Base-by-base conservation (phyloP, 2,113 vertebrate species). In the Thalassarche chlororhynchos region DNA sequence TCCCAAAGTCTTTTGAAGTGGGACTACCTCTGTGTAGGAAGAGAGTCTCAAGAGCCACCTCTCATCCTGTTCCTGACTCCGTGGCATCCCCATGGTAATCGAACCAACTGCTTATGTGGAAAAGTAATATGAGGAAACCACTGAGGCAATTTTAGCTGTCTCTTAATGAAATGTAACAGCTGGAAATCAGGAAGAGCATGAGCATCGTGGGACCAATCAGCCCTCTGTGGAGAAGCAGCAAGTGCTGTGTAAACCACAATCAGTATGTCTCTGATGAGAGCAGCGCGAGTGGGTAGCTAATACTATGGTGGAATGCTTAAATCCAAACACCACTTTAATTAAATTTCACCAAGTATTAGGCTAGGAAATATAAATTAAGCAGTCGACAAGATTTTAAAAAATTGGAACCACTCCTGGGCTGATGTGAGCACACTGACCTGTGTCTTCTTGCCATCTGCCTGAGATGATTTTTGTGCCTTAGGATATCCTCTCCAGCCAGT, bases 131-230 rank as follows among this genome's bases (percentile, higher is more conserved):
- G 38, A 91, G 84, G 85, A 96, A 97, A 89, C 84, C 58, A 85
- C 85, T 86, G 87, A 93, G 71, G 89, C 87, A 90, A 29, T 94
- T 94, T 95, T 80, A 91, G 75, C 75, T 88, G 62, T 93, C 82
- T 94, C 78, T 80, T 95, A 96, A 94, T 96, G 89, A 97, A 96
- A 94, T 91, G 87, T 65, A 95, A 82, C 78, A 94, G 93, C 87
- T 96, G 93, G 82, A 97, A 97, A 91, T 76, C 79, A 88, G 93
- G 89, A 96, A 84, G 51, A 95, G 87, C 90, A 93, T 46, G 78
- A 77, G 91, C 75, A 84, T 88, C 95, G 36, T 86, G 93, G 95
- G 96, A 96, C 89, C 95, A 96, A 71, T 93, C 84, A 91, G n/a
- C 64, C 78, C 96, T 96, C 95, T 93, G 66, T 77, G 89, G 96